Conservation (phyloP, 2,113 vertebrate genomes). For the Eretmochelys imbricata region DNA sequence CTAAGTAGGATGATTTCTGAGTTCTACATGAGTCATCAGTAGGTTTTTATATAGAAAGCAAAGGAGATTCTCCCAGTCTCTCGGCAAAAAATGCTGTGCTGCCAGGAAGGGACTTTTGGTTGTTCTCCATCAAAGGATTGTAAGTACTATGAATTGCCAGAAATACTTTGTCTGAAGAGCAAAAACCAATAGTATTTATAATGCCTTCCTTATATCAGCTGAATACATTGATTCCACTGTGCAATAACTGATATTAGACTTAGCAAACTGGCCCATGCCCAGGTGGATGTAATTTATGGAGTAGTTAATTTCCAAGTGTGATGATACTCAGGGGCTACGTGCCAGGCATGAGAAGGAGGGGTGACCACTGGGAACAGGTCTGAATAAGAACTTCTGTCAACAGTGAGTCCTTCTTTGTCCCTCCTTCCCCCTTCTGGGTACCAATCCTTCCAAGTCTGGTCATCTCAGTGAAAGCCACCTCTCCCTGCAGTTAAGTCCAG, state of each 20-base stretch:
- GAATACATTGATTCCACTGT: slow-evolving; percentile 51
- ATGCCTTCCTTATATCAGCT: slow-evolving; percentile 30
- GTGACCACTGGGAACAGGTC: slow-evolving; percentile 50
- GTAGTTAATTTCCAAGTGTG: slow-evolving; percentile 54
- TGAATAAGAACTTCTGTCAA: slow-evolving; percentile 62
- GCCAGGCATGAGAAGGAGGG: slow-evolving; percentile 46
- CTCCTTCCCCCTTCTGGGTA: slow-evolving; percentile 61
- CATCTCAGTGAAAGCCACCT: slow-evolving; percentile 48
- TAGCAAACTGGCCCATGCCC: slow-evolving; percentile 64
- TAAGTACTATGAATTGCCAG: slow-evolving; percentile 69
- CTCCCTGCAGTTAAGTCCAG: slow-evolving; percentile 70
- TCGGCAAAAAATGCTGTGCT: slow-evolving; percentile 72
- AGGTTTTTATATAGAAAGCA: slow-evolving; percentile 76
- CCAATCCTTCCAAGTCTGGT: slow-evolving; percentile 41
- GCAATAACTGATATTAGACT: slow-evolving; percentile 57
- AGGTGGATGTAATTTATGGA: slow-evolving; percentile 68
- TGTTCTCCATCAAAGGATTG: slow-evolving; percentile 70
- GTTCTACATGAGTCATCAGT: slow-evolving; percentile 72
- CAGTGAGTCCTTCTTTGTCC: slow-evolving; percentile 57
- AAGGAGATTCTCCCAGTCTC: slow-evolving; percentile 78
- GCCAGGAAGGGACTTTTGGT: slow-evolving; percentile 76
- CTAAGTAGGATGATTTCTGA: slow-evolving; percentile 74
- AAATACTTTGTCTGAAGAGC: slow-evolving; percentile 64
- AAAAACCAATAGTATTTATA: slow-evolving; percentile 61
- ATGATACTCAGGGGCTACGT: slow-evolving; percentile 47